Conservation (phyloP, 1,140 invertebrate species). For the Pseudomyrmex gracilis region DNA sequence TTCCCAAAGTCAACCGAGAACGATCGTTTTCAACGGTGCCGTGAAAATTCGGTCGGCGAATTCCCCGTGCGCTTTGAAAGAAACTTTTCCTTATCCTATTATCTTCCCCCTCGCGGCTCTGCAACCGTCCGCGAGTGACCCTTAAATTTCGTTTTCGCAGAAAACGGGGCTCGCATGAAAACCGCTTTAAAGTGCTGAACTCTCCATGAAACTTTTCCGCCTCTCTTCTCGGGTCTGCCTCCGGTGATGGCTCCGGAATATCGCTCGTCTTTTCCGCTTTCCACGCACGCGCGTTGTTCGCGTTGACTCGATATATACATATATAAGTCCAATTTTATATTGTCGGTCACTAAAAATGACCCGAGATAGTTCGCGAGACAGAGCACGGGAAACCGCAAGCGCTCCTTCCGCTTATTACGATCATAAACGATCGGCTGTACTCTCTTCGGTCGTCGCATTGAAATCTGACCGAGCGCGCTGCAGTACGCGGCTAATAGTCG, state of each 20-base stretch:
- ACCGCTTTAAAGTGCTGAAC: conserved; percentile 46
- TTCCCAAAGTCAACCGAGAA: conserved; percentile 1
- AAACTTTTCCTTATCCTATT: conserved; percentile 60
- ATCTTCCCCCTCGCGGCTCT: conserved; percentile 31
- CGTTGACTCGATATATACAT: conserved; percentile 48
- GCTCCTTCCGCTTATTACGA: conserved; percentile 35
- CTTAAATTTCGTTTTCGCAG: conserved; percentile 69
- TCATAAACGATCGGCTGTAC: conserved; percentile 47
- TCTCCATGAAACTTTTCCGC: conserved; percentile 54
- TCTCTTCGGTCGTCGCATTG: neutral
- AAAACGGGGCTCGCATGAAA: conserved; percentile 44
- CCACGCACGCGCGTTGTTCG: conserved; percentile 41
- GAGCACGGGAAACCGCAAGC: conserved; percentile 18
- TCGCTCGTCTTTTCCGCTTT: conserved; percentile 54
- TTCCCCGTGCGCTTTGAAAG: conserved; percentile 43
- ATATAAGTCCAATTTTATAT: conserved; percentile 68
- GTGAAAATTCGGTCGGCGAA: conserved; percentile 29
- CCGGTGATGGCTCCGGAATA: neutral
- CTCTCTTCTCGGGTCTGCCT: neutral
- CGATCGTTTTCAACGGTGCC: conserved; percentile 4
- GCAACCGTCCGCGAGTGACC: conserved; percentile 41
- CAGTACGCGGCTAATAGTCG: conserved; percentile 46
- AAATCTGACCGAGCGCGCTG: conserved; percentile 33
- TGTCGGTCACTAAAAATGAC: conserved; percentile 64
- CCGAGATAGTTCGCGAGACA: conserved; percentile 34